Evolutionary conservation across 2,888 invertebrate species (phyloP), one percentile per base, ranked within the genome.

Genomic region (Apodemia mormo): DNA sequence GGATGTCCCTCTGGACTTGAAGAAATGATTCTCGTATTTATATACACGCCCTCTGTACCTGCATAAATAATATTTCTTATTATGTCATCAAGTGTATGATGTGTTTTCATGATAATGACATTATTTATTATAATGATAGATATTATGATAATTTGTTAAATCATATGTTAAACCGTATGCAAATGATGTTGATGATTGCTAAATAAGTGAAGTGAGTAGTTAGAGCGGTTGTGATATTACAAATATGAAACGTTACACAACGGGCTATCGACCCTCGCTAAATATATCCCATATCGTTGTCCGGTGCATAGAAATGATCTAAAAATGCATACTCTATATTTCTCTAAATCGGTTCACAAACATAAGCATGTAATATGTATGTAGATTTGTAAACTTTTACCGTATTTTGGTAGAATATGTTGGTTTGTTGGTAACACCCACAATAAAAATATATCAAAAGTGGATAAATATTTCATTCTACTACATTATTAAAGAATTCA

Each of bases 11-110:
- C 92, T 85, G 78, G 90, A 85, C 85, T 92, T 89, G 92, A 92
- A 93, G 92, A 92, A 93, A 91, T 93, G 93, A 86, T 92, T 92
- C 88, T 93, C 91, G 92, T 93, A 93, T 87, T 87, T 86, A 92
- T 93, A 93, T 72, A 89, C 92, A 80, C 93, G 92, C 83, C 91
- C 92, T 84, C 91, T 92, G 92, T 93, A 93, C 93, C 93, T 93
- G 93, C 85, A 88, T 87, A 87, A 92, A 92, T 79, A 91, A 92
- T 86, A 81, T 72, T 78, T 80, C 79, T 81, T 77, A 84, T 84
- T 83, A 83, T 78, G 79, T 78, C 76, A 78, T 78, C 80, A 73
- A 69, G 67, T 74, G 67, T 75, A 69, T 66, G 72, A 71, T 71
- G 69, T 37, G 71, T 71, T 70, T 45, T 69, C 68, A 56, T 74